phyloP scores from a whole-genome alignment of 53 echinoderm and acorn worm genomes.

The Paelopatides confundens region DNA sequence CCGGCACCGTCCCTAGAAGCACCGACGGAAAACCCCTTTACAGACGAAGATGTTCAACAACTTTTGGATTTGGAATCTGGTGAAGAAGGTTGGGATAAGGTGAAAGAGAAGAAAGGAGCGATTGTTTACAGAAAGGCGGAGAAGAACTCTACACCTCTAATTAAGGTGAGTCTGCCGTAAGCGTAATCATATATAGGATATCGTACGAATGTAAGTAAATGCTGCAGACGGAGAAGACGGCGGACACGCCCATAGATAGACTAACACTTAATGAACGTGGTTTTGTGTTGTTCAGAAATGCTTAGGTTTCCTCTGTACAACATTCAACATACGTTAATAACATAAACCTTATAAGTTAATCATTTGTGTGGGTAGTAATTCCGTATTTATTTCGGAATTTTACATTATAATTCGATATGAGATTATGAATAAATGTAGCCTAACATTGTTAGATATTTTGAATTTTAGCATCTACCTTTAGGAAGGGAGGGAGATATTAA shows the following conservation, averaged over 20 bases:
- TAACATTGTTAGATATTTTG: too few relatives aligned
- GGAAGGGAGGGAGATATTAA: too few relatives aligned
- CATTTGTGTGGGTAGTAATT: too few relatives aligned
- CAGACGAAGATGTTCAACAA: slow-evolving; percentile 90
- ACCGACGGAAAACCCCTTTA: slow-evolving; percentile 91
- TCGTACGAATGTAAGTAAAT: too few relatives aligned
- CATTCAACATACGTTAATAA: too few relatives aligned
- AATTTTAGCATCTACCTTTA: too few relatives aligned
- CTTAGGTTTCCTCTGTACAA: too few relatives aligned
- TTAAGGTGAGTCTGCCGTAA: slow-evolving; percentile 78
- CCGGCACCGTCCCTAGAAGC: slow-evolving; percentile 72
- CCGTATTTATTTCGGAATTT: too few relatives aligned
- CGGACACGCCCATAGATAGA: slow-evolving; percentile 30
- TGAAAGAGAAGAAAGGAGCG: slow-evolving; percentile 91
- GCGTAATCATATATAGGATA: too few relatives aligned
- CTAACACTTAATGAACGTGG: neutral
- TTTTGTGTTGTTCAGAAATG: neutral
- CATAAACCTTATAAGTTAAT: too few relatives aligned
- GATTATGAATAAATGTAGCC: too few relatives aligned
- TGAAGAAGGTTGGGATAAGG: slow-evolving; percentile 96
- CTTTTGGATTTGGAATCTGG: slow-evolving; percentile 80
- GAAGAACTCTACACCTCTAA: slow-evolving; percentile 84
- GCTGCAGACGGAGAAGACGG: neutral
- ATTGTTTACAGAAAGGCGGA: slow-evolving; percentile 85
- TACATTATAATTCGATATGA: too few relatives aligned